phyloP scores from a whole-genome alignment of 2,888 invertebrate genomes.

The Watsonalla binaria region DNA sequence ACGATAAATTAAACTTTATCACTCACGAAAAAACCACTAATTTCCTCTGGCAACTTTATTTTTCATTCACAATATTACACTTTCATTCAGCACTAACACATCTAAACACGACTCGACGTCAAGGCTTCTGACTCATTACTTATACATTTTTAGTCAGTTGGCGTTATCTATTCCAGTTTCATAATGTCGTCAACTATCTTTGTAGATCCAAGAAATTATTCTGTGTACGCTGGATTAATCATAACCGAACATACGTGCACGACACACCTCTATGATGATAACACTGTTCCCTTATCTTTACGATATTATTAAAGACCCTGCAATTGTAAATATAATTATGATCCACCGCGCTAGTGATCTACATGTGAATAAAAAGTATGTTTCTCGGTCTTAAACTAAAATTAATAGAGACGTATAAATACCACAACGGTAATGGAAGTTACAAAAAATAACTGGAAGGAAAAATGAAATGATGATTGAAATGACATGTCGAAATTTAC shows the following conservation, averaged over 20 bases:
- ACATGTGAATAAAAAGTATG: conserved; percentile 38
- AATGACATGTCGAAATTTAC: no score
- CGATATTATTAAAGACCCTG: conserved; percentile 50
- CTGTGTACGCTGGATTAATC: conserved; percentile 7
- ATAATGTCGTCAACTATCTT: conserved; percentile 15
- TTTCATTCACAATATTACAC: conserved; percentile 2
- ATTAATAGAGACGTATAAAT: no score
- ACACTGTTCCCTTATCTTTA: conserved; percentile 45
- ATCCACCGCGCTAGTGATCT: conserved; percentile 40
- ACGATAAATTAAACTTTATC: conserved; percentile 29
- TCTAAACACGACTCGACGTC: not conserved
- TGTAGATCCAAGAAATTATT: conserved; percentile 14
- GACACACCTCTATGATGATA: conserved; percentile 39
- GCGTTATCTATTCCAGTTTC: conserved; percentile 21
- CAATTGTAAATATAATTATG: conserved; percentile 38
- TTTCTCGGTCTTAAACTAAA: not conserved
- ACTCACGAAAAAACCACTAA: conserved; percentile 20
- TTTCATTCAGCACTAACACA: conserved; percentile 1
- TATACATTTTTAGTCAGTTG: conserved; percentile 16
- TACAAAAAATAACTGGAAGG: no score
- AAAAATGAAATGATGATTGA: no score
- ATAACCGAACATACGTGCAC: conserved; percentile 20
- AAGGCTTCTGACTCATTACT: conserved; percentile 7
- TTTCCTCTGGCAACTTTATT: conserved; percentile 2
- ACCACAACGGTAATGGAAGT: no score